A percentile compares a stretch with the other conserved stretches of the same genome.
These are phyloP conservation scores for Indicator indicator DNA, from an alignment of 2,113 vertebrate species.

Conservation along the genomic window DNA sequence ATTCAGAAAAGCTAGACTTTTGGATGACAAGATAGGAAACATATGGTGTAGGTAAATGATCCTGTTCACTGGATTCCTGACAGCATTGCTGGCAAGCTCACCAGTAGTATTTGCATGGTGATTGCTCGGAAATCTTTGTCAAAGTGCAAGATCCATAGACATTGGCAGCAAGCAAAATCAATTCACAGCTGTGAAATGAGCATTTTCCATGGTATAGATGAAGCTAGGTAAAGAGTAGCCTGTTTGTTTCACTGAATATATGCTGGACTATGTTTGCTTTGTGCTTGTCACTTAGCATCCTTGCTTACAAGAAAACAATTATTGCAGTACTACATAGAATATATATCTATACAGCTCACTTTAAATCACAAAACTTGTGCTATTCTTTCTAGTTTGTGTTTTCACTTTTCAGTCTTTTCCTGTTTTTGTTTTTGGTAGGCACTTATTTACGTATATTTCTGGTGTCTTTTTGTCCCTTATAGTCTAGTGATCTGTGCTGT, in stretches of 20 bases:
- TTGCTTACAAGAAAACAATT: background rate
- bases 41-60: background rate
- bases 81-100: background rate
- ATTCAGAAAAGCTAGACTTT: background rate
- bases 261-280: background rate
- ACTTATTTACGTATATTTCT: background rate
- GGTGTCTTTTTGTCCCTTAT: background rate
- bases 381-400: background rate
- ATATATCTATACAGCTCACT: background rate
- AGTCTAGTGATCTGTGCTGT: background rate
- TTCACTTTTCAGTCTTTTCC: background rate
- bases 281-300: background rate
- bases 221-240: background rate
- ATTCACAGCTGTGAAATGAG: background rate
- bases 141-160: background rate
- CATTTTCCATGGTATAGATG: background rate
- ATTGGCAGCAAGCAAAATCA: background rate
- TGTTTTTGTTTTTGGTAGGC: background rate
- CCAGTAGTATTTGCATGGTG: background rate
- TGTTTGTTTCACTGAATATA: background rate
- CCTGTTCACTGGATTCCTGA: background rate
- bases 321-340: background rate
- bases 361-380: background rate
- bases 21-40: background rate
- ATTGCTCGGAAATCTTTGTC: background rate